Percentiles rank a stretch among this genome's conserved stretches.
Evolutionary conservation across 2,797 vertebrate species (phyloP).

Genomic region (Florisuga fusca): DNA sequence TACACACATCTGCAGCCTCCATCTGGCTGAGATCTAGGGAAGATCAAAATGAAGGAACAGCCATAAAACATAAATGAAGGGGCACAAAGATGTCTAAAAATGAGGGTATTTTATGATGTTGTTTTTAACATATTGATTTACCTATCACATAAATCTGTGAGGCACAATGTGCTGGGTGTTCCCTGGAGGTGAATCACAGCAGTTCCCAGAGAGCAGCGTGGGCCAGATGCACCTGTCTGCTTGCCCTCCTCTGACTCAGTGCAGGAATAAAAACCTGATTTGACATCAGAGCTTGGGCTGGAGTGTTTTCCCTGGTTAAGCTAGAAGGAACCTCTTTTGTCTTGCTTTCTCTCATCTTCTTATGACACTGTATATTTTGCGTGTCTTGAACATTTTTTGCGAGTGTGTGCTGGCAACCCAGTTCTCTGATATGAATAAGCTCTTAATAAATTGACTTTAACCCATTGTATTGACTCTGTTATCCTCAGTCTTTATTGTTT

Average conservation of each 20-base stretch:
- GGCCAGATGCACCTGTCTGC: not conserved
- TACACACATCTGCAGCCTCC: not conserved
- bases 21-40: not conserved
- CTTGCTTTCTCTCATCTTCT: not conserved
- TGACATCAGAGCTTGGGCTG: not conserved
- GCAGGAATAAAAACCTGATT: not conserved
- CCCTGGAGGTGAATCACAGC: fast-evolving
- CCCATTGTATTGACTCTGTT: not conserved
- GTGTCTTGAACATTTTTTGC: not conserved
- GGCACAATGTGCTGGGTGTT: not conserved
- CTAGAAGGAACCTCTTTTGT: not conserved
- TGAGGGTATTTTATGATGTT: not conserved
- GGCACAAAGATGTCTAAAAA: not conserved
- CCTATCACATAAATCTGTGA: not conserved
- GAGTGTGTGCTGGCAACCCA: not conserved
- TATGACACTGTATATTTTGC: not conserved
- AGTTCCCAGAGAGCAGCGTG: not conserved
- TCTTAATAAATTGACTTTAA: not conserved
- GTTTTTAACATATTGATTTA: not conserved
- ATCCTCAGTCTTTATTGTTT: not conserved
- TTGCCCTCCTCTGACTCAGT: not conserved
- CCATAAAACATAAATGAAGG: not conserved
- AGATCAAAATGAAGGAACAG: not conserved
- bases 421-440: not conserved
- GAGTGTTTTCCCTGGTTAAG: not conserved